Percentiles rank a stretch among this genome's conserved stretches.
phyloP scores from a whole-genome alignment of 1,140 invertebrate species.

The Gonatopus flavifemur region DNA sequence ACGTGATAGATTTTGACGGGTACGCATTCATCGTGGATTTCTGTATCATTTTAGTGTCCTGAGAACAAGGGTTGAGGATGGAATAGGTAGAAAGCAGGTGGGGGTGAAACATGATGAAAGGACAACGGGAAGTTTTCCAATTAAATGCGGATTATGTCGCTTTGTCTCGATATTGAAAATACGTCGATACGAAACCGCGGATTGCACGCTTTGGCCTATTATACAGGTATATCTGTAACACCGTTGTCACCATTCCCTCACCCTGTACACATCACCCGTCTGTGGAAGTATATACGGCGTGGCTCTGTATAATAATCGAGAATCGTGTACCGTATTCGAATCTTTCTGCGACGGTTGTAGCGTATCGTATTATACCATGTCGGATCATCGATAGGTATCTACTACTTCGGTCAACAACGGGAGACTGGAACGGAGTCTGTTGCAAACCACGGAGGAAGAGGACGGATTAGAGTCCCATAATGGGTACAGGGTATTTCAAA shows the following conservation, averaged over 20 bases:
- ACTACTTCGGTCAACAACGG: slow-evolving; percentile 47
- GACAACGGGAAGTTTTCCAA: slow-evolving; percentile 52
- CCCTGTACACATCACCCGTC: slow-evolving; percentile 27
- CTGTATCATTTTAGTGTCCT: too few relatives aligned
- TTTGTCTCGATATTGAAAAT: slow-evolving; percentile 57
- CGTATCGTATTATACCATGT: too few relatives aligned
- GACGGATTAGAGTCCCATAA: too few relatives aligned
- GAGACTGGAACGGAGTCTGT: too few relatives aligned
- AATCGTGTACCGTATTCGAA: slow-evolving; percentile 24
- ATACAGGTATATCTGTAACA: slow-evolving; percentile 6
- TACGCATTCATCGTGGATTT: too few relatives aligned
- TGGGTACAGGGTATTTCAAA: too few relatives aligned
- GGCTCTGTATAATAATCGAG: too few relatives aligned
- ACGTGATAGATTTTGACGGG: too few relatives aligned
- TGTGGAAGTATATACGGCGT: slow-evolving; percentile 17
- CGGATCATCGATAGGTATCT: slow-evolving; percentile 39
- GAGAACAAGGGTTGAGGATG: too few relatives aligned
- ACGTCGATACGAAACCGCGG: slow-evolving; percentile 44
- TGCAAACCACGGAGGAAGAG: too few relatives aligned
- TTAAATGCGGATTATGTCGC: slow-evolving; percentile 57
- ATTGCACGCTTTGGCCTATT: slow-evolving; percentile 9
- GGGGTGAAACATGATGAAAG: too few relatives aligned
- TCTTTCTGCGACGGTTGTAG: slow-evolving; percentile 27
- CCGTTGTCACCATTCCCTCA: slow-evolving; percentile 3
- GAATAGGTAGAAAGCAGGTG: too few relatives aligned